phyloP scores from a whole-genome alignment of 2,888 invertebrate genomes.

The Euzophera pinguis region DNA sequence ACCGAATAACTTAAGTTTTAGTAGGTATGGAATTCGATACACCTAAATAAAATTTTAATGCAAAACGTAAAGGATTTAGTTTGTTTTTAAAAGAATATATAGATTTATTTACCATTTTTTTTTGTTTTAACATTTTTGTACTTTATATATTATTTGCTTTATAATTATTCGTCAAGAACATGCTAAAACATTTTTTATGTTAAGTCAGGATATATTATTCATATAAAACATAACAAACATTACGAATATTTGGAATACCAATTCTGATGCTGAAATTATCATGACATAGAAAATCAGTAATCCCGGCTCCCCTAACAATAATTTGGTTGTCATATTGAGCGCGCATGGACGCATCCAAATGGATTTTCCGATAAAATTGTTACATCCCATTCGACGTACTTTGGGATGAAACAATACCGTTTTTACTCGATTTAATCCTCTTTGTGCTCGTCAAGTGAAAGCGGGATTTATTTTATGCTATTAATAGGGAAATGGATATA shows the following conservation, averaged over 20 bases:
- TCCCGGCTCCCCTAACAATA: conserved; percentile 53
- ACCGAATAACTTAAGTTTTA: too few relatives aligned
- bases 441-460: conserved; percentile 30
- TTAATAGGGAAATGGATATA: conserved; percentile 8
- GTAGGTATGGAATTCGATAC: too few relatives aligned
- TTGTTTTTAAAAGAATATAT: too few relatives aligned
- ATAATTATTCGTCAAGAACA: too few relatives aligned
- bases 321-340: conserved; percentile 69
- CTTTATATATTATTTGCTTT: too few relatives aligned
- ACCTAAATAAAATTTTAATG: too few relatives aligned
- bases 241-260: neutral
- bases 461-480: conserved; percentile 30
- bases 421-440: conserved; percentile 29
- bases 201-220: neutral
- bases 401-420: conserved; percentile 26
- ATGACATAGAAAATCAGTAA: conserved; percentile 32
- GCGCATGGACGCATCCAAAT: conserved; percentile 64
- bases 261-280: conserved; percentile 16
- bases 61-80: too few relatives aligned
- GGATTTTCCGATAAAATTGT: conserved; percentile 72
- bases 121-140: too few relatives aligned
- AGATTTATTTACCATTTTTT: too few relatives aligned
- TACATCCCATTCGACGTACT: conserved; percentile 40
- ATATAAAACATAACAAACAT: neutral
- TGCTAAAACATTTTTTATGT: too few relatives aligned